These are phyloP conservation scores for Drosophila prolongata DNA, from an alignment of 2,888 invertebrate species.

Conservation along the genomic window DNA sequence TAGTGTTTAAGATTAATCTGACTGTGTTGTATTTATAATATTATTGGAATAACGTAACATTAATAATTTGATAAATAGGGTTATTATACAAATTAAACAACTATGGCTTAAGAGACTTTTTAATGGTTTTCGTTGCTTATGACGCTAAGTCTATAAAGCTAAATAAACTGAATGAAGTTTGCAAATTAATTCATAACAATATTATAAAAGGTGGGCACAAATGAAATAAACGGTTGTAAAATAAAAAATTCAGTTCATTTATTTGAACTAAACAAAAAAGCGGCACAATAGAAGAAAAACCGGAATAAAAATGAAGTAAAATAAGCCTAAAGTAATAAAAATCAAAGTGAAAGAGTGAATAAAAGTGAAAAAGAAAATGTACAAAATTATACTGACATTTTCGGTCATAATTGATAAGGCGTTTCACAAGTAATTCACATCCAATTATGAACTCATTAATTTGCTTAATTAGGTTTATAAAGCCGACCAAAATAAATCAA, in stretches of 20 bases:
- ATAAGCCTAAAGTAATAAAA: not conserved
- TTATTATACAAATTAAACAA: not conserved
- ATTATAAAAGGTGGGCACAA: not conserved
- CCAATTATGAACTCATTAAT: constrained; percentile 1
- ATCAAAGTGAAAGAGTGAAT: not conserved
- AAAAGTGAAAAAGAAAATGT: not conserved
- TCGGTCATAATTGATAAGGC: constrained; percentile 4
- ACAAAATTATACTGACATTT: not conserved
- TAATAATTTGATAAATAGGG: not conserved
- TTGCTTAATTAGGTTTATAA: constrained; percentile 1
- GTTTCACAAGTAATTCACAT: constrained; percentile 1
- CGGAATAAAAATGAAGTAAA: not conserved
- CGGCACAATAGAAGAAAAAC: constrained; percentile 1
- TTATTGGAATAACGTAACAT: not conserved
- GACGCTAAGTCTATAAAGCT: not conserved
- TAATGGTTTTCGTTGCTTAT: not conserved
- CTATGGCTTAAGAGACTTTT: not conserved
- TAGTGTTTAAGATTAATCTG: too few species aligned
- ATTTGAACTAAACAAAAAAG: not conserved
- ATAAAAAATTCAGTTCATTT: too few species aligned
- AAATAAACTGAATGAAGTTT: not conserved
- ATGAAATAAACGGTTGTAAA: too few species aligned
- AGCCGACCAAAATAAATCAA: not conserved
- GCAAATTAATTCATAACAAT: not conserved
- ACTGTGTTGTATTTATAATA: too few species aligned